phyloP scores from a whole-genome alignment of 2,113 vertebrate genomes.

The Tragelaphus buxtoni region DNA sequence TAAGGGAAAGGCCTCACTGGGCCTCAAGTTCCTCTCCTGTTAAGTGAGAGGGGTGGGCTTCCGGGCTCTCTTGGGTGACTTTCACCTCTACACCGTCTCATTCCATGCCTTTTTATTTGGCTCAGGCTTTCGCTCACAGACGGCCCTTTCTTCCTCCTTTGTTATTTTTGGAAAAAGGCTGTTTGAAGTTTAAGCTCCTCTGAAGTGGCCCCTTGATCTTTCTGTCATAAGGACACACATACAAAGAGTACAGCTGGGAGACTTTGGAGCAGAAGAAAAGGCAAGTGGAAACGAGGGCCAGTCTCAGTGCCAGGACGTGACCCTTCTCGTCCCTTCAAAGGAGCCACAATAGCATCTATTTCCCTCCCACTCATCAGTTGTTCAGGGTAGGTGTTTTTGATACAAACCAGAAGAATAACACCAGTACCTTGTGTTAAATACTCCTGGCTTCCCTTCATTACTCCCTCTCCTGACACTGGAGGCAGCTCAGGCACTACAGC shows the following conservation, averaged over 20 bases:
- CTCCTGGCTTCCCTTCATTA: background rate
- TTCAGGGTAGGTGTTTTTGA: background rate
- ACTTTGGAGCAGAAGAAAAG: slow-evolving; percentile 54
- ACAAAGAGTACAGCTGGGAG: slow-evolving; percentile 18
- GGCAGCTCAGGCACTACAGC: background rate
- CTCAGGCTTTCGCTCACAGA: slow-evolving; percentile 16
- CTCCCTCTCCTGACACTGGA: background rate
- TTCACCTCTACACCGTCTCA: background rate
- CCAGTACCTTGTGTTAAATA: background rate
- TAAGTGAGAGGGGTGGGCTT: background rate
- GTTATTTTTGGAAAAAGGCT: slow-evolving; percentile 73
- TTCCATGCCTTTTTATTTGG: background rate
- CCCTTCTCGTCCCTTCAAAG: background rate
- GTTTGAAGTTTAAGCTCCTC: slow-evolving; percentile 74
- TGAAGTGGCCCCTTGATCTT: slow-evolving; percentile 64
- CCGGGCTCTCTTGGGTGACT: background rate
- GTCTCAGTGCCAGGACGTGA: background rate
- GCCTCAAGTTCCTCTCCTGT: slow-evolving; percentile 15
- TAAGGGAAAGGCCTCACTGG: background rate
- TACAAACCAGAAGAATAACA: slow-evolving; percentile 15
- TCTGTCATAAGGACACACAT: slow-evolving; percentile 53
- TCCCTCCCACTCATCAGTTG: background rate
- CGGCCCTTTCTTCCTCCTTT: slow-evolving; percentile 49
- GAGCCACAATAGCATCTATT: background rate
- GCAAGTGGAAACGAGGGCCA: background rate